Conservation (phyloP, 2,888 invertebrate genomes). For the Acleris literana region DNA sequence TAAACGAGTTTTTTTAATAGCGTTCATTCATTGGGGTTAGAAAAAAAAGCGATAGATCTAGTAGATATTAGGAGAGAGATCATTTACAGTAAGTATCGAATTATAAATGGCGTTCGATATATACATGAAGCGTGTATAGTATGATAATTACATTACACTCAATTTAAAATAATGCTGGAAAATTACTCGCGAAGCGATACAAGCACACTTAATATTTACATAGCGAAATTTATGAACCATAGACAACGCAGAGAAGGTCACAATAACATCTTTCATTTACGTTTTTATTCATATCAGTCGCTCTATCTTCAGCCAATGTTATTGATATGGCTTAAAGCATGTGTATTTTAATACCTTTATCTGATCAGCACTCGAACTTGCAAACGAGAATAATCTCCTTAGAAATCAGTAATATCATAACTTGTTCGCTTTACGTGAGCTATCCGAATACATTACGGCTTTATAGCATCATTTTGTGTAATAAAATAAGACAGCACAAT, state of each 20-base stretch:
- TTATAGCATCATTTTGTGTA: conserved; percentile 12
- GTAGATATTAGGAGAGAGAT: too few species aligned
- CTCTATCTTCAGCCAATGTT: conserved; percentile 19
- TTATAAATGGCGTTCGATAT: too few species aligned
- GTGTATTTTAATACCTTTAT: conserved; percentile 3
- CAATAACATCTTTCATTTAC: conserved; percentile 26
- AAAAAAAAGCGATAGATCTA: too few species aligned
- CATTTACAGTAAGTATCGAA: too few species aligned
- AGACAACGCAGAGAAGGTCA: conserved; percentile 14
- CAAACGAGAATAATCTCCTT: conserved; percentile 7
- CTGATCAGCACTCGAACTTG: conserved; percentile 9
- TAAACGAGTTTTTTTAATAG: too few species aligned
- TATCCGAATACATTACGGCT: conserved; percentile 17
- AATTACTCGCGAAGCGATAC: conserved; percentile 1
- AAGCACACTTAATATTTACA: conserved; percentile 9
- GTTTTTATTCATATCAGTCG: conserved; percentile 11
- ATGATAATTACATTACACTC: not conserved
- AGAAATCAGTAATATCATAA: conserved; percentile 11
- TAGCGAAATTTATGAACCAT: conserved; percentile 30
- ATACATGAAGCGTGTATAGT: too few species aligned
- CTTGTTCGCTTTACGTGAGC: conserved; percentile 7
- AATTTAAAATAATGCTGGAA: conserved; percentile 4
- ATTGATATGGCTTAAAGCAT: conserved; percentile 17
- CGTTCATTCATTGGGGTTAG: too few species aligned
- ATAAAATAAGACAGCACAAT: conserved; percentile 17